Percentiles rank a stretch among this genome's conserved stretches.
phyloP scores from a whole-genome alignment of 1,140 invertebrate genomes.

The Anagrus nilaparvatae region DNA sequence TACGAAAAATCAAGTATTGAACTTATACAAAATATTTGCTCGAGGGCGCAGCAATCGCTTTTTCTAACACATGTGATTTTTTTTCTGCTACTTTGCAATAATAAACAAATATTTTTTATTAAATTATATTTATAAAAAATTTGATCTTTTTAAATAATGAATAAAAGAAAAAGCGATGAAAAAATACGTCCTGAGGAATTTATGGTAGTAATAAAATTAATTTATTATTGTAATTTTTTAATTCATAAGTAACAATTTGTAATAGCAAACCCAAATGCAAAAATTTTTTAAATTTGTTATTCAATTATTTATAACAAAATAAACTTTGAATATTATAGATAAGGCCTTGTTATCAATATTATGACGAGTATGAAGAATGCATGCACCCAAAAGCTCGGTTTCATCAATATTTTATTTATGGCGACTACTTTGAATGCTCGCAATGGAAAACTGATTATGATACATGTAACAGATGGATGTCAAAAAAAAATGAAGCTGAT shows the following conservation, averaged over 20 bases:
- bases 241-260: not conserved
- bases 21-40: no score
- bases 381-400: constrained; percentile 61
- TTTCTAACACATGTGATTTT: no score
- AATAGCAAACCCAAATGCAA: not conserved
- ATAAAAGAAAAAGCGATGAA: not conserved
- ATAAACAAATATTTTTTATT: no score
- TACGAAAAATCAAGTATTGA: no score
- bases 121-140: no score
- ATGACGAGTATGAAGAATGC: constrained; percentile 72
- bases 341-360: constrained; percentile 59
- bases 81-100: no score
- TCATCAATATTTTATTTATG: constrained; percentile 77
- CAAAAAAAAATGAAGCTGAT: constrained; percentile 50
- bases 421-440: constrained; percentile 58
- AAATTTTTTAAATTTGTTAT: not conserved
- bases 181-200: not conserved
- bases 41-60: no score
- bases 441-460: constrained; percentile 68
- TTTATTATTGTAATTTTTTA: constrained; percentile 2
- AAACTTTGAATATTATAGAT: constrained; percentile 43
- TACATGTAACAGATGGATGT: constrained; percentile 61
- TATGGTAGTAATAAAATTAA: not conserved
- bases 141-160: no score
- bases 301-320: not conserved